phyloP scores from a whole-genome alignment of 2,113 vertebrate species.

The Haliaeetus leucogaster region DNA sequence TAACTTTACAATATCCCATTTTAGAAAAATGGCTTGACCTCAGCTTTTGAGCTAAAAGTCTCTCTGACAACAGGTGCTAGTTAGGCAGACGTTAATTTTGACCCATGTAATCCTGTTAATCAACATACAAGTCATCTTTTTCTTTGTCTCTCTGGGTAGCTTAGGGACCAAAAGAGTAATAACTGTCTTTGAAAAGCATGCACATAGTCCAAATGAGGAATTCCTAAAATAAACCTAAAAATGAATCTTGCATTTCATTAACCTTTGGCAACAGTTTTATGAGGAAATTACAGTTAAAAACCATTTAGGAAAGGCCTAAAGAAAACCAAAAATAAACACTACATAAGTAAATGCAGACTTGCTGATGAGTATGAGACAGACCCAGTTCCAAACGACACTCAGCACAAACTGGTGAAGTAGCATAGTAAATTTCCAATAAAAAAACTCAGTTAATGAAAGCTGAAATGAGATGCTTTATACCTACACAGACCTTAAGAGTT shows the following conservation, averaged over 20 bases:
- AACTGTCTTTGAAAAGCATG: neutral
- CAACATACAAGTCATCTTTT: neutral
- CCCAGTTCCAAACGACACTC: neutral
- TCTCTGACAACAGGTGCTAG: neutral
- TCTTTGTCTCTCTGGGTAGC: neutral
- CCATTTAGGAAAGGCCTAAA: neutral
- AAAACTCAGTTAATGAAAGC: neutral
- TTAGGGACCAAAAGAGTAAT: neutral
- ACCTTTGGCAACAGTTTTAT: neutral
- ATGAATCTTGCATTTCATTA: neutral
- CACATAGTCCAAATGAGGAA: neutral
- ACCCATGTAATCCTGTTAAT: neutral
- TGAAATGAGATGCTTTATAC: neutral
- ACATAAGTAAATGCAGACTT: neutral
- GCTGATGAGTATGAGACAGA: neutral
- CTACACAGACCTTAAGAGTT: neutral
- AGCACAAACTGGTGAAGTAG: neutral
- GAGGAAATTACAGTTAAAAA: neutral
- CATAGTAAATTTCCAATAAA: neutral
- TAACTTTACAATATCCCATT: neutral
- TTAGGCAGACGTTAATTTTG: neutral
- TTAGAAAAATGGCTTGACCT: neutral
- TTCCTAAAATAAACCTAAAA: conserved; percentile 2
- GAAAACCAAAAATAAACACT: neutral
- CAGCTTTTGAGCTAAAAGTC: neutral